Conservation (phyloP, 2,113 vertebrate genomes). For the Amblyopsis rosae region DNA sequence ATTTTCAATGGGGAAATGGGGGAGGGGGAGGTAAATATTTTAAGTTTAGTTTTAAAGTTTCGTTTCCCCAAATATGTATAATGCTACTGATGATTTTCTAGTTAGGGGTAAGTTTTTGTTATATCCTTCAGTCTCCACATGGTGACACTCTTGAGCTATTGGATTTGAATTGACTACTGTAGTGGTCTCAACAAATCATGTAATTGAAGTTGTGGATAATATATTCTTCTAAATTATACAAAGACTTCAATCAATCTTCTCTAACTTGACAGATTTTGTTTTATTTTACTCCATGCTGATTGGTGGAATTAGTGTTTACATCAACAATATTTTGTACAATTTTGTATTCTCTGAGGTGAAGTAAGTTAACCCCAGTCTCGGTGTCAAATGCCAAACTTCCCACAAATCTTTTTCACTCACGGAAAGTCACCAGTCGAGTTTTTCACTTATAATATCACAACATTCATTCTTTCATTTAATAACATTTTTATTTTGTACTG, state of each 20-base stretch:
- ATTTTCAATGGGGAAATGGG: slow-evolving; percentile 4
- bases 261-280: slow-evolving; percentile 30
- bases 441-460: slow-evolving; percentile 25
- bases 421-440: slow-evolving; percentile 29
- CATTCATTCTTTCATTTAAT: slow-evolving; percentile 7
- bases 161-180: slow-evolving; percentile 32
- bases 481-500: slow-evolving; percentile 3
- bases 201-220: slow-evolving; percentile 61
- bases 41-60: slow-evolving; percentile 10
- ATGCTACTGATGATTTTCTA: slow-evolving; percentile 10
- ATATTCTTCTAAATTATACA: slow-evolving; percentile 60
- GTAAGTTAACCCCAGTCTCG: slow-evolving; percentile 12
- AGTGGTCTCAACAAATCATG: slow-evolving; percentile 55
- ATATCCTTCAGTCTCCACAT: slow-evolving; percentile 52
- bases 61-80: slow-evolving; percentile 7
- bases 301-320: slow-evolving; percentile 48
- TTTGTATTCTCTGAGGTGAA: slow-evolving; percentile 13
- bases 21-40: too few species aligned
- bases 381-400: slow-evolving; percentile 26
- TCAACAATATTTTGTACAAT: slow-evolving; percentile 45
- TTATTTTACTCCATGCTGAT: slow-evolving; percentile 33
- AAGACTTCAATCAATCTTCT: slow-evolving; percentile 63
- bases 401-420: slow-evolving; percentile 24
- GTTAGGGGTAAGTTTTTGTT: slow-evolving; percentile 6
- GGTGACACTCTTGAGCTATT: slow-evolving; percentile 76